Base-by-base conservation (phyloP, 2,113 vertebrate genomes). In the Antechinus stuartii region DNA sequence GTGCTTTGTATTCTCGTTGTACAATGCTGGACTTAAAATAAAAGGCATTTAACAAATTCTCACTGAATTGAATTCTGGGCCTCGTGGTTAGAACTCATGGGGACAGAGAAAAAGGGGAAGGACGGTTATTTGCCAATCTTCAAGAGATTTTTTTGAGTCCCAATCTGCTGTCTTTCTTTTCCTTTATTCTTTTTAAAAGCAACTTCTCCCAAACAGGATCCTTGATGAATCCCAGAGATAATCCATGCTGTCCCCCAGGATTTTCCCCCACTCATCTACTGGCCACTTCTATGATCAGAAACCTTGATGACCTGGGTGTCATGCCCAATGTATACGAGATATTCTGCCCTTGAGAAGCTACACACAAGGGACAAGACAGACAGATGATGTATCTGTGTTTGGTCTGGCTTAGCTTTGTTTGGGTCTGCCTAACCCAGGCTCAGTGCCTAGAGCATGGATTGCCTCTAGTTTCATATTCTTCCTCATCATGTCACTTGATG, bases 341-440 rank as follows among this genome's bases (percentile, higher is more conserved):
- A 50, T 0, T 4, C 25, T 97, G 96, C 91, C 97, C 97, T 97
- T 97, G 96, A 96, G 94, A 92, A 42, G 0, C 23, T 23, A 3
- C 27, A 68, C 90, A 68, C 90, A 91, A 93, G 30, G 25, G 42
- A 16, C 10, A 23, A 92, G 95, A 94, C 92, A 84, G 96, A 47
- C 91, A 25, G 47, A 91, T 92, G 22, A 57, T 22, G 89, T 91
- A 46, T 89, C 95, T 90, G 90, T 98, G 97, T 98, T 97, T 97
- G 97, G 97, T 98, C 98, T 98, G 95, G 76, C 2, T 93, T 35
- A 6, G 90, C 54, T 97, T 96, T 98, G 98, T 98, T 98, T 98
- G 96, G 96, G 97, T 97, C 94, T 96, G 95, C 35, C 42, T 25
- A 16, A 30, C 42, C 35, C 30, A 68, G 30, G 12, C 30, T 68